Evolutionary conservation across 2,797 vertebrate genomes (phyloP), one percentile per base, ranked within the genome.

Genomic region (Lophius americanus): DNA sequence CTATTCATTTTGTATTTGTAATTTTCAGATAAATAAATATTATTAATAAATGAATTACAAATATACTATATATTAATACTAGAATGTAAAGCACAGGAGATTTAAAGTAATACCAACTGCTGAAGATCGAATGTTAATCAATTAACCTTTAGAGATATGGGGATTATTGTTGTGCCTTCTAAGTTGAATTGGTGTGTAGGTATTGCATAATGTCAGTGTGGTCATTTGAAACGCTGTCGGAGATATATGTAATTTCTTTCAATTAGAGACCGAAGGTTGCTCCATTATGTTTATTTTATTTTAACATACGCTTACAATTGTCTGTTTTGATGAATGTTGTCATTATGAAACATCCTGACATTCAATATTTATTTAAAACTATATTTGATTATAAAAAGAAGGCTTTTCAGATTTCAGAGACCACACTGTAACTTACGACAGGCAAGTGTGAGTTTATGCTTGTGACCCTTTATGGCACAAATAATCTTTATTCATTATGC

Each of bases 1-100:
- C 48, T 47, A 13, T 54, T 4, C 51, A 38, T 23, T 75, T 70
- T 73, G 7, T 54, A 14, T 58, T 78, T 64, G 33, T 77, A 60
- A 32, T 68, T 80, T 75, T 76, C 64, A 37, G 46, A 78, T 54
- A 9, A 36, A 70, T 58, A 49, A 49, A 47, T 66, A 11, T 68
- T 76, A 57, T 84, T 75, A 52, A 59, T 70, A 42, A 62, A 62
- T 60, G 3, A 66, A 39, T 61, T 1, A 43, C 14, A 60, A 50
- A 57, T 50, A 55, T 64, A 64, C 67, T 11, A 47, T 48, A 35
- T 44, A 56, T 54, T 62, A 75, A 44, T 69, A 65, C 23, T 9
- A 75, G 68, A 84, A 76, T 82, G 63, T 77, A 72, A 60, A 66
- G 58, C 23, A 64, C 35, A 67, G 7, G 43, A 68, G 37, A 76